These are phyloP conservation scores for Leptura quadrifasciata DNA, from an alignment of 2,888 invertebrate species.

Conservation along the genomic window DNA sequence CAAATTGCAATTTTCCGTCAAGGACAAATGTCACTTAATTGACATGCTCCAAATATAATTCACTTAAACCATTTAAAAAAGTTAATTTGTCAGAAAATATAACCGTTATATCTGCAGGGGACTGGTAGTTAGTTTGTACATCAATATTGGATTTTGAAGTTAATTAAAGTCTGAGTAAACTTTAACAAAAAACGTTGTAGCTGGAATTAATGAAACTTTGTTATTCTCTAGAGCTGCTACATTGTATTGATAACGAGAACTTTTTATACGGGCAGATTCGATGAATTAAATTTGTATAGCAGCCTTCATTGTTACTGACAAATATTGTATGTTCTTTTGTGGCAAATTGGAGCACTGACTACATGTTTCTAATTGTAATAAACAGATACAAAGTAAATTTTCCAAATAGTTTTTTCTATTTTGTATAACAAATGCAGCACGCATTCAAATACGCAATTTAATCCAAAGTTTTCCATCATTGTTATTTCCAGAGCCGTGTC, in stretches of 20 bases:
- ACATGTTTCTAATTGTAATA: too few species aligned
- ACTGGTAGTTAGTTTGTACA: not conserved
- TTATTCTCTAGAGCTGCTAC: not conserved
- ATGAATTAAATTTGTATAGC: not conserved
- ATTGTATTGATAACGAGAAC: constrained; percentile 8
- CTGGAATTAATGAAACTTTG: not conserved
- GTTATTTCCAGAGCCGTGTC: too few species aligned
- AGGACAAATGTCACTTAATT: not conserved
- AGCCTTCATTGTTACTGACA: not conserved
- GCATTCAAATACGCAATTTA: too few species aligned
- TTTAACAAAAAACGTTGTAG: constrained; percentile 6
- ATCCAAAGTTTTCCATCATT: too few species aligned
- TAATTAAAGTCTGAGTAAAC: constrained; percentile 23
- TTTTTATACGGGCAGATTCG: not conserved
- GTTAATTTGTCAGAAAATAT: not conserved
- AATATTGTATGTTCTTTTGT: too few species aligned
- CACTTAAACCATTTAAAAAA: not conserved
- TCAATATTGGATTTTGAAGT: constrained; percentile 17
- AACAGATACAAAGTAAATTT: too few species aligned
- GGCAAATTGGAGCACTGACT: too few species aligned
- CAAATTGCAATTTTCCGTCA: not conserved
- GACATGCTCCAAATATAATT: not conserved
- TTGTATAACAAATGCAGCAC: too few species aligned
- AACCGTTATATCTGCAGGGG: not conserved
- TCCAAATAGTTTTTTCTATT: too few species aligned